phyloP scores from a whole-genome alignment of 2,797 vertebrate genomes.

The Margarornis squamiger region DNA sequence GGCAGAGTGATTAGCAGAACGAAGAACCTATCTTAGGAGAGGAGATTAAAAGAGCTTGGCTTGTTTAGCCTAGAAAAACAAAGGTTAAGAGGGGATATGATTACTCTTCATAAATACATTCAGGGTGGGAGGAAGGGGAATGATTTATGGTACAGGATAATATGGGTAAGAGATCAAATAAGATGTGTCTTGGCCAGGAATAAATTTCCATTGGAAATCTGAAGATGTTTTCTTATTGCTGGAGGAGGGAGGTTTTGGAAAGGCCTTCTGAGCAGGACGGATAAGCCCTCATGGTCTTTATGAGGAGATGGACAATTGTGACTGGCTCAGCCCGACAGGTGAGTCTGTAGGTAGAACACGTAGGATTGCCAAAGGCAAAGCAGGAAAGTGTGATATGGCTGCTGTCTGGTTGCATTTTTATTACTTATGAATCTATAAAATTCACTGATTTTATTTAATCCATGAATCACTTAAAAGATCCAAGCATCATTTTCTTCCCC shows the following conservation, averaged over 20 bases:
- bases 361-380: neutral
- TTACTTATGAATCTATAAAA: neutral
- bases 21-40: slow-evolving; percentile 32
- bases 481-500: neutral
- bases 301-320: neutral
- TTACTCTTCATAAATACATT: slow-evolving; percentile 58
- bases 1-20: slow-evolving; percentile 38
- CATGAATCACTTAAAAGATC: neutral
- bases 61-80: slow-evolving; percentile 65
- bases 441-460: neutral
- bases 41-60: slow-evolving; percentile 64
- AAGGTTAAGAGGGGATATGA: slow-evolving; percentile 67
- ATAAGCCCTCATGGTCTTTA: accelerated
- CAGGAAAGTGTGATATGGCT: neutral
- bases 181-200: neutral
- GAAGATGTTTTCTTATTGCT: neutral
- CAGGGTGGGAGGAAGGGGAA: slow-evolving; percentile 71
- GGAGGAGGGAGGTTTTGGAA: neutral
- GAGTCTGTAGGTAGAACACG: neutral
- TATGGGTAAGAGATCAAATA: neutral
- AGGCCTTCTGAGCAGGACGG: neutral
- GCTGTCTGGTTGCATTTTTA: neutral
- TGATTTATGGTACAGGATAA: slow-evolving; percentile 29
- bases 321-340: accelerated
- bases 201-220: neutral